A percentile compares a stretch with the other conserved stretches of the same genome.
phyloP scores from a whole-genome alignment of 2,113 vertebrate species.

The Tinamus guttatus region DNA sequence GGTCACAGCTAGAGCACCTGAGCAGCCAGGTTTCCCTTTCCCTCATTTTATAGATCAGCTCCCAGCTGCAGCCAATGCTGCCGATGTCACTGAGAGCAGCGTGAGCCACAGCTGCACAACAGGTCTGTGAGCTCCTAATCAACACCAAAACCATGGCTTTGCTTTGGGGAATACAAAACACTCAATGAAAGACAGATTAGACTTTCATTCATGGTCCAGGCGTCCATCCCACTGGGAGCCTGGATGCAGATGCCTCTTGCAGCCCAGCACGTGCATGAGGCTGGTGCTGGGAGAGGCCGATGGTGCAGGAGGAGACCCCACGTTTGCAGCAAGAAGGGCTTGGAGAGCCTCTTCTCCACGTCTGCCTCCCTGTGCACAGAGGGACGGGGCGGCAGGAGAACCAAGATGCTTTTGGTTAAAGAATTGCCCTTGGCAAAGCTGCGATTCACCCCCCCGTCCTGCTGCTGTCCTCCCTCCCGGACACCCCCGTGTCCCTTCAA shows the following conservation, averaged over 20 bases:
- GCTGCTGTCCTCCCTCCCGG: neutral
- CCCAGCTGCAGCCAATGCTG: no score
- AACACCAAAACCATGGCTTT: neutral
- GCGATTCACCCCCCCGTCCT: neutral
- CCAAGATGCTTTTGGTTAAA: neutral
- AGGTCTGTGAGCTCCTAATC: neutral
- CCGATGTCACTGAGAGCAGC: neutral
- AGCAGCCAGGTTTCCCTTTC: neutral
- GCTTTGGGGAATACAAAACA: neutral
- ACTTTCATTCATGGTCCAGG: no score
- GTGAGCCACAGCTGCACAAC: neutral
- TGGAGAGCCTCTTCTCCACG: neutral
- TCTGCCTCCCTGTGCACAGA: neutral
- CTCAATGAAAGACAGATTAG: neutral
- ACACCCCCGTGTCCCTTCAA: neutral
- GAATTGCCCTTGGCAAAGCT: neutral
- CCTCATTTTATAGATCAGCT: no score
- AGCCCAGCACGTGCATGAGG: no score
- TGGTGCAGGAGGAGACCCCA: rapidly evolving
- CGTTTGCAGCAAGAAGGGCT: neutral
- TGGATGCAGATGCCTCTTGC: neutral
- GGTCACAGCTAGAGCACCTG: neutral
- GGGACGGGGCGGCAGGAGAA: neutral
- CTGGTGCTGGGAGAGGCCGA: neutral
- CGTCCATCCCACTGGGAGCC: neutral